Base-by-base conservation (phyloP, 2,888 invertebrate species). In the Romanomermis culicivorax region DNA sequence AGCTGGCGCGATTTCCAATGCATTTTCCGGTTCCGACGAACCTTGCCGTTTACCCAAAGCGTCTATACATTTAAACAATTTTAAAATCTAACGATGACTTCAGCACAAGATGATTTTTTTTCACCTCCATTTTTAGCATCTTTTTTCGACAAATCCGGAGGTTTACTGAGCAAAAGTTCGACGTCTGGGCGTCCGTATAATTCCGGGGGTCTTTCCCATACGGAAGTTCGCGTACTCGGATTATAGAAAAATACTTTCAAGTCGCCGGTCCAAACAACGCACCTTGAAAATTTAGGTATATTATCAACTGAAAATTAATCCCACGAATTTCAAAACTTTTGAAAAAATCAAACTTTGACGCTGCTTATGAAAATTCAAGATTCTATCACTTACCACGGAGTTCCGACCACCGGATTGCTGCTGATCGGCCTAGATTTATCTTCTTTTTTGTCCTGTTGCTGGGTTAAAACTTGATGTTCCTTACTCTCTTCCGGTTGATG, bases 231-330 rank as follows among this genome's bases (percentile, higher is more conserved):
- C 11, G 88, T 83, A 2, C 88, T 88, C 2, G 95, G 93, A 75
- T 97, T 97, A 75, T 89, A 97, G 76, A 91, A 97, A 76, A 99
- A 97, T 53, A 93, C 91, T n/a, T 88, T 79, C 0, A 83, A 82
- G 72, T 97, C 93, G 17, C 91, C 89, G 2, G 95, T 97, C 95
- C 93, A 95, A 17, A 97, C 95, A 53, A 97, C 89, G 73, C 93
- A 95, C 88, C 88, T 73, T 56, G 2, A 58, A 56, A n/a, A n/a
- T n/a, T 51, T 17, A 27, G 25, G 14, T 42, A n/a, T 14, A 14
- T 51, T n/a, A n/a, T 14, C 14, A 17, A 54, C 25, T 11, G n/a
- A n/a, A 24, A 53, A 53, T 54, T 14, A 17, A 14, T 53, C 11
- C 25, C n/a, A 54, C 25, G 53, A 20, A 17, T 53, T 20, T 17